Percentiles rank a stretch among this genome's conserved stretches.
phyloP scores from a whole-genome alignment of 2,888 invertebrate genomes.

The Agrochola lychnidis region DNA sequence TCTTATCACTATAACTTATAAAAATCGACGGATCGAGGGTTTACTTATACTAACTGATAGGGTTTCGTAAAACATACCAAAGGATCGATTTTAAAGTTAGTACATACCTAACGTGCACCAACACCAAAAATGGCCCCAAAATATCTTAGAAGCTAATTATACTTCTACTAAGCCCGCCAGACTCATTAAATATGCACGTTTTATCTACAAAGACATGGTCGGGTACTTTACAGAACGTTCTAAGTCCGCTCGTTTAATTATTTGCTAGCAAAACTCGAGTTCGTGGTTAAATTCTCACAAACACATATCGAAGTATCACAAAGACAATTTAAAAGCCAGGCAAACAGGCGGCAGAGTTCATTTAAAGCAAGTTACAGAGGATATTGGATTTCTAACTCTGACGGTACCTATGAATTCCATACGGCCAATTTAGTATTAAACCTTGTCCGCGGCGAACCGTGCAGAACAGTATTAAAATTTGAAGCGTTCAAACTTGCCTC shows the following conservation, averaged over 20 bases:
- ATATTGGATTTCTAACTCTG: constrained; percentile 88
- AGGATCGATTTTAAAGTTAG: background rate
- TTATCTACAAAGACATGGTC: constrained; percentile 25
- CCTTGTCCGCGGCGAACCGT: constrained; percentile 78
- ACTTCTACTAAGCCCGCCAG: constrained; percentile 3
- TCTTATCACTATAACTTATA: background rate
- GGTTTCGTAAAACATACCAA: background rate
- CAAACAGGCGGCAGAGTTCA: constrained; percentile 80
- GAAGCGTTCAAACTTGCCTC: constrained; percentile 88
- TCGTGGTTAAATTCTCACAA: constrained; percentile 51
- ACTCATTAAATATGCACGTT: constrained; percentile 14
- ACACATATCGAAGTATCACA: constrained; percentile 64
- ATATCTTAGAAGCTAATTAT: constrained; percentile 15
- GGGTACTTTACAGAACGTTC: constrained; percentile 14
- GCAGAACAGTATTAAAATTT: constrained; percentile 86
- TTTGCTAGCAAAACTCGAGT: constrained; percentile 39
- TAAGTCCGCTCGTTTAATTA: constrained; percentile 37
- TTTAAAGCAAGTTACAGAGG: constrained; percentile 82
- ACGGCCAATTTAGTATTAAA: constrained; percentile 82
- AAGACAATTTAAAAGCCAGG: constrained; percentile 83
- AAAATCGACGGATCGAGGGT: background rate
- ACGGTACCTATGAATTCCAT: constrained; percentile 80
- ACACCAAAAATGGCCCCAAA: background rate
- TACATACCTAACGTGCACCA: background rate
- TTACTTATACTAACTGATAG: background rate